A percentile compares a stretch with the other conserved stretches of the same genome.
These are phyloP conservation scores for Diorhabda elongata DNA, from an alignment of 1,140 invertebrate species.

Conservation along the genomic window DNA sequence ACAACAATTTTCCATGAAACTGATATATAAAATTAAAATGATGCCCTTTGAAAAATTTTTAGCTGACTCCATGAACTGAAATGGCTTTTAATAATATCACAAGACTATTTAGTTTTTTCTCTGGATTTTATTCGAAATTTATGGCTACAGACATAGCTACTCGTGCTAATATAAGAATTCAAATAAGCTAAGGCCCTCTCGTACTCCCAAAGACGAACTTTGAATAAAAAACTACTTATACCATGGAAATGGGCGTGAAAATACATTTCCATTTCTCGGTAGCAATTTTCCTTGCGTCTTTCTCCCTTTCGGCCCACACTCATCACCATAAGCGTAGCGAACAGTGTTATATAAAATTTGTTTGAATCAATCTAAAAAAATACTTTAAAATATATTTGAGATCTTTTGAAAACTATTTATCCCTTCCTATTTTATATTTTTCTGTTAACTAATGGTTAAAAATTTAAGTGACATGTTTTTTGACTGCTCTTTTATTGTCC, in stretches of 20 bases:
- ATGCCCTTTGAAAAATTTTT: too few relatives aligned
- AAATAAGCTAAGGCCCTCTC: constrained; percentile 12
- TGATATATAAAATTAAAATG: too few relatives aligned
- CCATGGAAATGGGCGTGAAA: constrained; percentile 11
- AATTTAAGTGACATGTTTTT: too few relatives aligned
- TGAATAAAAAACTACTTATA: constrained; percentile 24
- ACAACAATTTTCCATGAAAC: too few relatives aligned
- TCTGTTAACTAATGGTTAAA: too few relatives aligned
- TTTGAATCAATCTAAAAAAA: too few relatives aligned
- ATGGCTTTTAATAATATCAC: background rate
- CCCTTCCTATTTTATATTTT: too few relatives aligned
- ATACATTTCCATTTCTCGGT: constrained; percentile 20
- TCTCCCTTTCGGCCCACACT: background rate
- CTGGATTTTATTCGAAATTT: constrained; percentile 2
- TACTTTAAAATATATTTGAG: too few relatives aligned
- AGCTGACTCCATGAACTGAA: too few relatives aligned
- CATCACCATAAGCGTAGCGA: background rate
- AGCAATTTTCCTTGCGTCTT: constrained; percentile 8
- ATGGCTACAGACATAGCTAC: constrained; percentile 7
- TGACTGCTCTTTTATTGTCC: too few relatives aligned
- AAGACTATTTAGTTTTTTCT: background rate
- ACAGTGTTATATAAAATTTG: too few relatives aligned
- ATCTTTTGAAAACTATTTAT: too few relatives aligned
- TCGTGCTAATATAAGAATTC: constrained; percentile 15
- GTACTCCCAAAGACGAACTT: constrained; percentile 5